Evolutionary conservation across 1,140 invertebrate species (phyloP).

Genomic region (Habropoda laboriosa): DNA sequence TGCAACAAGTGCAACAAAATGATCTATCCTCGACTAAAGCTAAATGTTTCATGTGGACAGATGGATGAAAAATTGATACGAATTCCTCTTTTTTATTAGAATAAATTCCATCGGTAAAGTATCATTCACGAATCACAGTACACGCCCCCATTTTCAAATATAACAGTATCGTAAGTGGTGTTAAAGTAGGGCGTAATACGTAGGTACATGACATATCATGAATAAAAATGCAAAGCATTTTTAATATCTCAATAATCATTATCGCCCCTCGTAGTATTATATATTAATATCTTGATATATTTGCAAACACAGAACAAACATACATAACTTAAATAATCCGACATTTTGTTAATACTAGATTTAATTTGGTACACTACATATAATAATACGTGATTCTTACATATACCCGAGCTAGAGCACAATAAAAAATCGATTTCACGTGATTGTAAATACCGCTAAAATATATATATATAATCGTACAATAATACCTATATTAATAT

Average conservation of each 20-base stretch:
- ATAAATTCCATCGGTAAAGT: not conserved
- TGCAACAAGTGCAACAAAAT: not conserved
- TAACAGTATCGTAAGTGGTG: not conserved
- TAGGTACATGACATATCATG: not conserved
- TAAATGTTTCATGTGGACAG: not conserved
- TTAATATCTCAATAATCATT: conserved; percentile 18
- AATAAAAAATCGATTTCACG: conserved; percentile 12
- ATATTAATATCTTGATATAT: conserved; percentile 15
- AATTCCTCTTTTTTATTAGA: not conserved
- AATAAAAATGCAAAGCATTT: conserved; percentile 19
- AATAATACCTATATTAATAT: conserved; percentile 12
- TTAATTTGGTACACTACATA: conserved; percentile 15
- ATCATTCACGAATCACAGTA: not conserved
- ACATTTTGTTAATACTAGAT: conserved; percentile 27
- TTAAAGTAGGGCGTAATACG: conserved; percentile 9
- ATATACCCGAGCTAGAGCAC: conserved; percentile 8
- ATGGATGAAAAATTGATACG: not conserved
- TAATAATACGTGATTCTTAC: conserved; percentile 41
- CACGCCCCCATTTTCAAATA: not conserved
- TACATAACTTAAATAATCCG: conserved; percentile 43
- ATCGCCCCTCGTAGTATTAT: not conserved
- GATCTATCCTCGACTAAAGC: not conserved
- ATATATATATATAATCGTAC: not conserved
- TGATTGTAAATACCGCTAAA: conserved; percentile 10
- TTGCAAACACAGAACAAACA: conserved; percentile 19